A percentile compares a stretch with the other conserved stretches of the same genome.
Conservation (phyloP, 2,888 invertebrate genomes). For the Embidobia sp. region DNA sequence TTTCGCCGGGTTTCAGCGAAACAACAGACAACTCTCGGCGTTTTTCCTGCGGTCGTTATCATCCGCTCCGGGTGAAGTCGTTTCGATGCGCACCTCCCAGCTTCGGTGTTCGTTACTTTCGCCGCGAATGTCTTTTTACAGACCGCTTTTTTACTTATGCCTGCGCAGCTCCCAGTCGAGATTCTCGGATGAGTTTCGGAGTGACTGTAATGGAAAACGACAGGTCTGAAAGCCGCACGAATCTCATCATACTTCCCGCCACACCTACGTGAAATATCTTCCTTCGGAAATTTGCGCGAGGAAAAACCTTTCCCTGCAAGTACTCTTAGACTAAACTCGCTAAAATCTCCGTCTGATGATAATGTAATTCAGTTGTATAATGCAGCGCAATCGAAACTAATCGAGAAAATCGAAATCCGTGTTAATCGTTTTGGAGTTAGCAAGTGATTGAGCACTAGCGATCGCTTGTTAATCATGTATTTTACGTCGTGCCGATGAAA, state of each 20-base stretch:
- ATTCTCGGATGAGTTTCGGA: slow-evolving; percentile 34
- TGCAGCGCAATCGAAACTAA: no score
- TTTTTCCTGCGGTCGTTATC: slow-evolving; percentile 7
- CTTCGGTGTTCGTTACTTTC: slow-evolving; percentile 27
- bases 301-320: neutral
- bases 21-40: no score
- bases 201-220: slow-evolving; percentile 58
- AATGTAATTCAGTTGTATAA: no score
- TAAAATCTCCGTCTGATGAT: no score
- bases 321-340: neutral
- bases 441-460: no score
- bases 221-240: slow-evolving; percentile 33
- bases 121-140: slow-evolving; percentile 27
- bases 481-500: no score
- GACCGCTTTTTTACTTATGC: slow-evolving; percentile 20
- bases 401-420: no score
- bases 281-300: slow-evolving; percentile 3
- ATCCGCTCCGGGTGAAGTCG: slow-evolving; percentile 4
- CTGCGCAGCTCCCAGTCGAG: slow-evolving; percentile 16
- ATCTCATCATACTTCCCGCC: slow-evolving; percentile 35
- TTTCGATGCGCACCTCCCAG: neutral
- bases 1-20: neutral
- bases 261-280: slow-evolving; percentile 34
- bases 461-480: no score
- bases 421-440: no score